These are phyloP conservation scores for Pseudomugil gertrudae DNA, from an alignment of 2,797 vertebrate species.

Conservation along the genomic window DNA sequence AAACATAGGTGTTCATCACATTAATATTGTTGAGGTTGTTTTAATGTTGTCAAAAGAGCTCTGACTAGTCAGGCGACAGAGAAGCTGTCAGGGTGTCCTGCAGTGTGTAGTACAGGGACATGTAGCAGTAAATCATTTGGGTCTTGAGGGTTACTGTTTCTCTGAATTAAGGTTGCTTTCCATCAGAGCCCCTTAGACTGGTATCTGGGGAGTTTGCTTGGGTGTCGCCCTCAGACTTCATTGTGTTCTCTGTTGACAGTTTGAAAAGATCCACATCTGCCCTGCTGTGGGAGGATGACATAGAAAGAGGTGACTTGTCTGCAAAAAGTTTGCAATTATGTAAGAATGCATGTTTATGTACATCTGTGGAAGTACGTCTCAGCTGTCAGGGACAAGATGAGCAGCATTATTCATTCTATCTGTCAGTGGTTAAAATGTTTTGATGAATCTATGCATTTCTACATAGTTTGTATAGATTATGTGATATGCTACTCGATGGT, in stretches of 20 bases:
- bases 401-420: not conserved
- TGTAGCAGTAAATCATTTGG: not conserved
- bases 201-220: not conserved
- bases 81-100: not conserved
- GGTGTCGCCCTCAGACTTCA: not conserved
- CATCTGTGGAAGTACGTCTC: not conserved
- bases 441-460: not conserved
- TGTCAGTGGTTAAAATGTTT: not conserved
- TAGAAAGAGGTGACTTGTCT: not conserved
- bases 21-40: not conserved
- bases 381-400: not conserved
- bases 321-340: not conserved
- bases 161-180: not conserved
- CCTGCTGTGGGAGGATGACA: not conserved
- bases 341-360: too few species aligned
- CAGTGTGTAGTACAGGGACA: not conserved
- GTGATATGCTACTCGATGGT: not conserved
- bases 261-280: not conserved
- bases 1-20: not conserved
- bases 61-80: not conserved
- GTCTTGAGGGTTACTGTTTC: not conserved
- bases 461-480: not conserved
- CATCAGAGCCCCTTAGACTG: not conserved
- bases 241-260: not conserved
- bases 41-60: not conserved